Conservation (phyloP, 2,113 vertebrate species). For the Leptosomus discolor region DNA sequence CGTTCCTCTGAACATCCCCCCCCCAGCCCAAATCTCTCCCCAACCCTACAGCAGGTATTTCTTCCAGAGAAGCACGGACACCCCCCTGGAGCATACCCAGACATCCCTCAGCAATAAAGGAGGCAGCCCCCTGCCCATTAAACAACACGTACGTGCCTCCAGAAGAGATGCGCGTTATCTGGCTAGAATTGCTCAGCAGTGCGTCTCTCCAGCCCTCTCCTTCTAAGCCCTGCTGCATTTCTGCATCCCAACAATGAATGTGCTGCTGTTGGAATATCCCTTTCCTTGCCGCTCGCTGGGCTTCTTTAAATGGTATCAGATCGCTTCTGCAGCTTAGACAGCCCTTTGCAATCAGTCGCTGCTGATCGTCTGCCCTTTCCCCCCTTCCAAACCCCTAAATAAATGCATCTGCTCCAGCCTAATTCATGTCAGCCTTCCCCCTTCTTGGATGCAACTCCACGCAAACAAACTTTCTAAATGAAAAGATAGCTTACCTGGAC, state of each 20-base stretch:
- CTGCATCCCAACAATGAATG: constrained; percentile 58
- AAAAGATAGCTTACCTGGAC: constrained; percentile 36
- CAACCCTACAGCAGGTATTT: background rate
- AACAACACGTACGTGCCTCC: background rate
- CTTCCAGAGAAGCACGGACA: background rate
- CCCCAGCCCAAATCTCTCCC: background rate
- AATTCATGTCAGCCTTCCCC: background rate
- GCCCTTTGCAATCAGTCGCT: background rate
- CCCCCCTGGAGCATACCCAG: background rate
- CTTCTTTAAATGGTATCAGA: background rate
- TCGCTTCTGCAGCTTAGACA: background rate
- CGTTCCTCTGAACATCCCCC: constrained; percentile 8
- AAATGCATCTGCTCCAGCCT: background rate
- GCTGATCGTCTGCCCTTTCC: constrained; percentile 14
- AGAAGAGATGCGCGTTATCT: constrained; percentile 2
- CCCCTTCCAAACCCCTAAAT: constrained; percentile 13
- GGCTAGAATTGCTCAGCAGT: constrained; percentile 27
- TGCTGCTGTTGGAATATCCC: constrained; percentile 41
- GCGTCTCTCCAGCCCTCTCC: background rate
- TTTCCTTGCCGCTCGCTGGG: constrained; percentile 15
- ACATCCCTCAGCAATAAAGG: background rate
- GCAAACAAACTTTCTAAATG: constrained; percentile 39
- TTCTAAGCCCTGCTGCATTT: constrained; percentile 24
- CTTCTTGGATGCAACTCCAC: background rate
- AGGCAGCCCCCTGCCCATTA: constrained; percentile 38